Evolutionary conservation across 2,113 vertebrate genomes (phyloP), one percentile per base, ranked within the genome.

Genomic region (Circaetus gallicus): DNA sequence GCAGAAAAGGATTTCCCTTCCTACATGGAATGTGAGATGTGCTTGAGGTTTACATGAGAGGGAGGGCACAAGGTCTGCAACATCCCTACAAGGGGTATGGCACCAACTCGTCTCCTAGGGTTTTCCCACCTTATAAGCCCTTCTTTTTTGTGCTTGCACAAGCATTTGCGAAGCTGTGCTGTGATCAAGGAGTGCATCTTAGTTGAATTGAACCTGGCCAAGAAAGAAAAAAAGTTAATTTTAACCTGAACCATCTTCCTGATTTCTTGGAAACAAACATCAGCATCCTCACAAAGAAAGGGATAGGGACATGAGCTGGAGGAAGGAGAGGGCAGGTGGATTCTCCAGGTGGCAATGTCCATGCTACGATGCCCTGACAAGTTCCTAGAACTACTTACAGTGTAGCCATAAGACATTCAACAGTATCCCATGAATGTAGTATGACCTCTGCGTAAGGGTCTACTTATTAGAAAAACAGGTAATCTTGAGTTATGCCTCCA

Each of bases 331-430:
- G 31, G 16, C 32, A 62, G 32, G 13, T 3, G 1, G 18, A 47
- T 66, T 66, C 40, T 86, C 43, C 50, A 72, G 28, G 29, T 66
- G 42, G 18, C 12, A 49, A 7, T 20, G 8, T 13, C 11, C 19
- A 58, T 31, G 11, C 19, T 84, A 31, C 0, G 1, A 4, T 31
- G 8, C 12, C 43, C 18, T 58, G 17, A 71, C 0, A 1, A 59
- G 22, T 31, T 79, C 15, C 10, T 43, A 78, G 47, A 88, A 62
- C 19, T 58, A 50, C 8, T 65, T 50, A 31, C 16, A 62, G 24
- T 34, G 28, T 31, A 78, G 34, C 22, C 36, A 36, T 15, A 79
- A 69, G 14, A 43, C 5, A 85, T 67, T 58, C 42, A 74, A 49
- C 8, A 40, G 3, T 40, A 43, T 29, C 13, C 20, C 43, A 81